Percentiles rank a stretch among this genome's conserved stretches.
These are phyloP conservation scores for Scrobipalpa costella DNA, from an alignment of 2,888 invertebrate species.

Conservation along the genomic window DNA sequence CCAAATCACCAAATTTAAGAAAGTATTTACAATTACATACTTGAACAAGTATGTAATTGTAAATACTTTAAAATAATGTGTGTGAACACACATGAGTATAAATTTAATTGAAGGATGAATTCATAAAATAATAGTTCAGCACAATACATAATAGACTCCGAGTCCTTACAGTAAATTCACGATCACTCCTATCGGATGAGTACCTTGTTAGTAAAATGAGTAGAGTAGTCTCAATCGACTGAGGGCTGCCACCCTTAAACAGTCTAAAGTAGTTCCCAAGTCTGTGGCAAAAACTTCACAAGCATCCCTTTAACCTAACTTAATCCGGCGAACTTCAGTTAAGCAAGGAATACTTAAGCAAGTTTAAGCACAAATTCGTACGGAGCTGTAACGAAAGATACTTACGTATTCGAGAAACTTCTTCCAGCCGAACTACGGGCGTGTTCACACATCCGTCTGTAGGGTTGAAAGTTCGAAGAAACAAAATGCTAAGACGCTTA, in stretches of 20 bases:
- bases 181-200: neutral
- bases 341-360: slow-evolving; percentile 35
- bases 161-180: neutral
- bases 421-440: neutral
- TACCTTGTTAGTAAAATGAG: neutral
- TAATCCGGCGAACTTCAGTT: slow-evolving; percentile 34
- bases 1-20: too few species aligned
- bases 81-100: too few species aligned
- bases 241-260: neutral
- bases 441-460: slow-evolving; percentile 22
- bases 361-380: slow-evolving; percentile 29
- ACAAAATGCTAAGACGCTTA: neutral
- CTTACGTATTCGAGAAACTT: slow-evolving; percentile 28
- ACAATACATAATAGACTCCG: too few species aligned
- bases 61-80: too few species aligned
- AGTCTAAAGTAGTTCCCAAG: neutral
- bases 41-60: too few species aligned
- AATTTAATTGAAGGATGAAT: too few species aligned
- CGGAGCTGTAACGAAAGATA: slow-evolving; percentile 32
- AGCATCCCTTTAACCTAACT: slow-evolving; percentile 34
- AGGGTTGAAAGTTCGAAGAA: neutral
- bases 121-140: too few species aligned
- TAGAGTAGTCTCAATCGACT: neutral
- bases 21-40: too few species aligned
- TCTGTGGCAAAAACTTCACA: slow-evolving; percentile 31